These are phyloP conservation scores for Agrotis ipsilon DNA, from an alignment of 2,888 invertebrate species.

Conservation along the genomic window DNA sequence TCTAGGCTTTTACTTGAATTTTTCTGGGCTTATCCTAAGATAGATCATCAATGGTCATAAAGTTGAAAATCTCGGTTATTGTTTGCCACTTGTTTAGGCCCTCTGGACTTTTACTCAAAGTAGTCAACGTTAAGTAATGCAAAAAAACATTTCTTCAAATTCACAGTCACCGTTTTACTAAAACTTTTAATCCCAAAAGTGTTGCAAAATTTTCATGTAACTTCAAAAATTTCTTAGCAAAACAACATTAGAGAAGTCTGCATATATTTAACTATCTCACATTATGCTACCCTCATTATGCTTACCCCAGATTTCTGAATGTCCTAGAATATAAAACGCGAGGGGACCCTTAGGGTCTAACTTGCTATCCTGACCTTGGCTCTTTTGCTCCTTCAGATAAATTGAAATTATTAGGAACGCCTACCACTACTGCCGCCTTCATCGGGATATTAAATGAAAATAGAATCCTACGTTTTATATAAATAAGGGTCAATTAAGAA, in stretches of 20 bases:
- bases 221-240: slow-evolving; percentile 15
- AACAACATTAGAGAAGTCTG: slow-evolving; percentile 29
- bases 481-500: slow-evolving; percentile 53
- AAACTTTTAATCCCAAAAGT: slow-evolving; percentile 17
- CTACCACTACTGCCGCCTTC: too few species aligned
- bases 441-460: too few species aligned
- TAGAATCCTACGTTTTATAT: slow-evolving; percentile 15
- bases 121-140: too few species aligned
- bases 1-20: too few species aligned
- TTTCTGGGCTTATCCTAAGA: too few species aligned
- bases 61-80: too few species aligned
- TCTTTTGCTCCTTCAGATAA: slow-evolving; percentile 37
- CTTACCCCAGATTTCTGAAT: slow-evolving; percentile 48
- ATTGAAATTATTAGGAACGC: too few species aligned
- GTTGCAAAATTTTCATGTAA: slow-evolving; percentile 6
- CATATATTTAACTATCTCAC: slow-evolving; percentile 42
- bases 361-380: slow-evolving; percentile 30
- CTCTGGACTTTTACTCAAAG: too few species aligned
- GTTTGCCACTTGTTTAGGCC: too few species aligned
- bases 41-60: too few species aligned
- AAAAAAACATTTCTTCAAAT: background rate
- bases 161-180: background rate
- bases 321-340: slow-evolving; percentile 40
- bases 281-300: slow-evolving; percentile 48
- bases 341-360: slow-evolving; percentile 19